Percentiles rank a stretch among this genome's conserved stretches.
phyloP scores from a whole-genome alignment of 2,888 invertebrate genomes.

The Cepaea hortensis region DNA sequence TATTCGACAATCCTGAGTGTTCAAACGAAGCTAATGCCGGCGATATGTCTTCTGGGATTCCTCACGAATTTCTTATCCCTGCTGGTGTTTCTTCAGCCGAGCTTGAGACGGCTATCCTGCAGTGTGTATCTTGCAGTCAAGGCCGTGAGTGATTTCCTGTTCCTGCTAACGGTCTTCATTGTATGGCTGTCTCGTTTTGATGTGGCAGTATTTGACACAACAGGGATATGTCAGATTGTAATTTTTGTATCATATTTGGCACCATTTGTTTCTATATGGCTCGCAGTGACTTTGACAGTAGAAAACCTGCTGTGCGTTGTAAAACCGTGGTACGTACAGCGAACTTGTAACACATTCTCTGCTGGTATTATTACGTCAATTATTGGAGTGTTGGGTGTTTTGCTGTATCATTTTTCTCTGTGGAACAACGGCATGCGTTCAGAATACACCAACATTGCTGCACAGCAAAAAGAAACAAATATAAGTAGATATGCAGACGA shows the following conservation, averaged over 20 bases:
- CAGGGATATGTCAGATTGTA: conserved; percentile 75
- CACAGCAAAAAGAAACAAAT: not conserved
- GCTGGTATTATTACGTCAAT: conserved; percentile 3
- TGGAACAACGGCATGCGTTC: conserved; percentile 35
- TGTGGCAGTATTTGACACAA: conserved; percentile 71
- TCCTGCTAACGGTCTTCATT: conserved; percentile 17
- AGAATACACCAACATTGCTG: too few relatives aligned
- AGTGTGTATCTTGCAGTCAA: conserved; percentile 59
- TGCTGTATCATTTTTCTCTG: conserved; percentile 29
- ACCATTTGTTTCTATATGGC: conserved; percentile 73
- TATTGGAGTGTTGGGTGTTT: conserved; percentile 12
- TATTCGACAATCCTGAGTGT: not conserved
- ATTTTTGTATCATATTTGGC: conserved; percentile 74
- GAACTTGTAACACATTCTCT: conserved; percentile 4
- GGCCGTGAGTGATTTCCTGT: conserved; percentile 30
- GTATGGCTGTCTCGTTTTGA: conserved; percentile 25
- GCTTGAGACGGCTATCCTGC: conserved; percentile 75
- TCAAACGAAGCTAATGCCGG: conserved; percentile 5
- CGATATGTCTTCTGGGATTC: conserved; percentile 27
- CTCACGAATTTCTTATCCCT: conserved; percentile 16
- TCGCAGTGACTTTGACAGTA: conserved; percentile 71
- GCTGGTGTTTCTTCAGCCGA: conserved; percentile 65
- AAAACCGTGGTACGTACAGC: conserved; percentile 73
- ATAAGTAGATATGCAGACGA: not conserved
- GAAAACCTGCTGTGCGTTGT: conserved; percentile 75